These are phyloP conservation scores for Oreohelix idahoensis DNA, from an alignment of 1,140 invertebrate genomes.

Conservation along the genomic window DNA sequence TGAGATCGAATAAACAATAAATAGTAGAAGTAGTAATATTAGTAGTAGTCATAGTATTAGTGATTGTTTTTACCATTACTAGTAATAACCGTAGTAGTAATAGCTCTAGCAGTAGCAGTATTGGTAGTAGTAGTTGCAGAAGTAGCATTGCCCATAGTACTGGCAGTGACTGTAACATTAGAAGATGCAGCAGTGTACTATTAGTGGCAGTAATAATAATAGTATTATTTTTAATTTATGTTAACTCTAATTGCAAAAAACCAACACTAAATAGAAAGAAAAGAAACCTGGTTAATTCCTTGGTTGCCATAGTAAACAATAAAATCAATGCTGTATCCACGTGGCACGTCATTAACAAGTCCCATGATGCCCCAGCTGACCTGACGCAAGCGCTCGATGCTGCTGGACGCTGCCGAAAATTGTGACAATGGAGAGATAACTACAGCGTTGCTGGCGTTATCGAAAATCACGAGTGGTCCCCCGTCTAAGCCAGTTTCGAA, in stretches of 20 bases:
- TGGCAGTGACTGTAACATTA: no score
- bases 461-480: constrained; percentile 60
- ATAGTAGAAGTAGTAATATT: no score
- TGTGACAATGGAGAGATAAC: constrained; percentile 56
- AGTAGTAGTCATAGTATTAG: no score
- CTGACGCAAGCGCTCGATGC: background rate
- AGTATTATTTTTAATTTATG: background rate
- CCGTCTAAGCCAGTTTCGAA: background rate
- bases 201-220: background rate
- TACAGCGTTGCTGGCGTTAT: constrained; percentile 47
- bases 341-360: constrained; percentile 47
- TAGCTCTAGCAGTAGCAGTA: no score
- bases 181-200: no score
- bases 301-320: constrained; percentile 48
- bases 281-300: constrained; percentile 55
- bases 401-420: constrained; percentile 57
- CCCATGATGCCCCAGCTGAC: constrained; percentile 59
- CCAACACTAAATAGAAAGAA: no score
- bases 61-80: no score
- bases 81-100: no score
- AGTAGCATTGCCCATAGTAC: no score
- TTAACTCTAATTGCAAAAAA: no score
- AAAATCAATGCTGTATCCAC: constrained; percentile 37
- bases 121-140: no score
- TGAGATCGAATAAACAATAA: no score